Evolutionary conservation across 2,888 invertebrate species (phyloP), one percentile per base, ranked within the genome.

Genomic region (Gasteruption jaculator): DNA sequence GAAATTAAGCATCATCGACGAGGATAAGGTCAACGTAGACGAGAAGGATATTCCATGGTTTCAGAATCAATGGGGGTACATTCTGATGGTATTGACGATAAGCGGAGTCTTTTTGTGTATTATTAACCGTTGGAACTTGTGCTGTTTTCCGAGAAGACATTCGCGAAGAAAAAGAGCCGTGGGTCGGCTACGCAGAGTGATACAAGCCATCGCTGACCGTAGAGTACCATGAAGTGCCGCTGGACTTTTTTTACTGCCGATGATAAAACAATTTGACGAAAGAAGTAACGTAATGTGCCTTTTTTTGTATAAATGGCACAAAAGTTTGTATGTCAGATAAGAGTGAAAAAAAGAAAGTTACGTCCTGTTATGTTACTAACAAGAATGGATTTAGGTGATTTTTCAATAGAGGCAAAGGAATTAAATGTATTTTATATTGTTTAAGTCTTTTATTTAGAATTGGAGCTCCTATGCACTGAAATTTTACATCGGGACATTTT

Each of bases 211-310:
- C 40, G 61, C 70, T 31, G 48, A 60, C 32, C 66, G 61, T 37
- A 61, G 64, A 61, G 67, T 68, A 58, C 68, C 68, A n/a, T 56
- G 62, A 60, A 47, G 60, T 67, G 54, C 70, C 56, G 54, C 37
- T 43, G 33, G 16, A 12, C 26, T n/a, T n/a, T n/a, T n/a, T n/a
- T n/a, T n/a, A n/a, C n/a, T n/a, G n/a, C 36, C 32, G 14, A 27
- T 15, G 11, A 27, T 30, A n/a, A 20, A 31, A 31, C 6, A 21
- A 6, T 22, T 8, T 12, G 22, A 34, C 20, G 30, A 35, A 19
- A 35, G 12, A 30, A 14, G 18, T 41, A 27, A 18, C 16, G 22
- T n/a, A n/a, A n/a, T n/a, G n/a, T n/a, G n/a, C n/a, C n/a, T n/a
- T n/a, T n/a, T n/a, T n/a, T n/a, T n/a, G n/a, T n/a, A n/a, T n/a